Evolutionary conservation across 2,888 invertebrate genomes (phyloP), one percentile per base, ranked within the genome.

Genomic region (Xanthorhoe spadicearia): DNA sequence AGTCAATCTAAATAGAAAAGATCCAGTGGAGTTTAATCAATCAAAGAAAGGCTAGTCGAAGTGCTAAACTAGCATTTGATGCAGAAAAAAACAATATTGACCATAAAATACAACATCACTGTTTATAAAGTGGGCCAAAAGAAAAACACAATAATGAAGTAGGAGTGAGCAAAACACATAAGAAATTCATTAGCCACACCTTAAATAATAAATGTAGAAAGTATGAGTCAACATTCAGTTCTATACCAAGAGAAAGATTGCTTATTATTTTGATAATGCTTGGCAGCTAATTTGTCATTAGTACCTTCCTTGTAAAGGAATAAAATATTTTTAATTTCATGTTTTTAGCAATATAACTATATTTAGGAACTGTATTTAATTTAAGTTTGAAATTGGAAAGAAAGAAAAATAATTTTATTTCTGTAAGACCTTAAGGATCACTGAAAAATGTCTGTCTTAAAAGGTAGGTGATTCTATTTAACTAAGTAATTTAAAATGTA

Each of bases 161-260:
- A 38, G 38, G 38, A 43, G 13, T 43, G 38, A 13, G 38, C 38
- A 13, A 13, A 13, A 43, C 38, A 43, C 38, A 43, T 43, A 43
- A 43, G 38, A 43, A 43, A 43, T 43, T 43, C 38, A 43, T 43
- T 13, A 13, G 38, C 13, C 52, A 1, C 49, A 28, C 57, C 55
- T 17, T 57, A 4, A 32, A 32, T 32, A 58, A 50, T 58, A 58
- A 32, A 49, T 18, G 58, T 57, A 35, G 49, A 58, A 35, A 58
- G 58, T 49, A 58, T 17, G 32, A 58, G 58, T 50, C 58, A 50
- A 17, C 48, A 32, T 18, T 32, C 48, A 32, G 38, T 32, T 43
- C 28, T 52, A 52, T n/a, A 35, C 35, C 17, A 49, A 57, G 49
- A 17, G 9, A 38, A 55, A 19, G 38, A 43, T n/a, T 55, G 53